Percentiles rank a stretch among this genome's conserved stretches.
Conservation (phyloP, 2,113 vertebrate species). For the Notechis scutatus region DNA sequence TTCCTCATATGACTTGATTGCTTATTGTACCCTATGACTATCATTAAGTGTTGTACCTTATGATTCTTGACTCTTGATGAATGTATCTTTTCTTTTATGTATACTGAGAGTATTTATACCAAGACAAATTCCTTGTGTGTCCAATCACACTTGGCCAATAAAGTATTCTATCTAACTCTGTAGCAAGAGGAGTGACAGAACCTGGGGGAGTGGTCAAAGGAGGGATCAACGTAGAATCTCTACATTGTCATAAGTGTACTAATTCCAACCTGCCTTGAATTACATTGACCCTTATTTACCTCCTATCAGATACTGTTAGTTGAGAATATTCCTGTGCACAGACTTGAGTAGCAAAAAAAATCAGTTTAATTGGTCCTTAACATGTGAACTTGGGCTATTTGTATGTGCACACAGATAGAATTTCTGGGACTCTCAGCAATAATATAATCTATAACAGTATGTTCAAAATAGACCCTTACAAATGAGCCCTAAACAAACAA, state of each 20-base stretch:
- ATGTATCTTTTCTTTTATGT: too few species aligned
- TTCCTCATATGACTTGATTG: too few species aligned
- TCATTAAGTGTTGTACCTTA: too few species aligned
- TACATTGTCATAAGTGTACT: neutral
- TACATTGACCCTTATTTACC: neutral
- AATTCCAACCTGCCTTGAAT: neutral
- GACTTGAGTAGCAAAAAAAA: neutral
- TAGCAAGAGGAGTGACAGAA: neutral
- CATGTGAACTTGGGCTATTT: neutral
- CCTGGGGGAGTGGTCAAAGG: neutral
- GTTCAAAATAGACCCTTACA: neutral
- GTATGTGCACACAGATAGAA: neutral
- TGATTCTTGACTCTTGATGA: too few species aligned
- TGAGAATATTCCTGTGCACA: neutral
- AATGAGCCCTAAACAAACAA: neutral
- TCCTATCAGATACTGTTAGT: neutral
- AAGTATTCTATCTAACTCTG: neutral
- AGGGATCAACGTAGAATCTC: neutral
- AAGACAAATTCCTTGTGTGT: too few species aligned
- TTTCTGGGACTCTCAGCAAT: neutral
- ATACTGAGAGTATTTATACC: too few species aligned
- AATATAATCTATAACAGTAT: neutral
- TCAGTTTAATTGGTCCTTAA: neutral
- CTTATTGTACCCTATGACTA: too few species aligned
- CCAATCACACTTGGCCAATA: too few species aligned